Evolutionary conservation across 2,113 vertebrate genomes (phyloP), one percentile per base, ranked within the genome.

Genomic region (Gracilinanus agilis): DNA sequence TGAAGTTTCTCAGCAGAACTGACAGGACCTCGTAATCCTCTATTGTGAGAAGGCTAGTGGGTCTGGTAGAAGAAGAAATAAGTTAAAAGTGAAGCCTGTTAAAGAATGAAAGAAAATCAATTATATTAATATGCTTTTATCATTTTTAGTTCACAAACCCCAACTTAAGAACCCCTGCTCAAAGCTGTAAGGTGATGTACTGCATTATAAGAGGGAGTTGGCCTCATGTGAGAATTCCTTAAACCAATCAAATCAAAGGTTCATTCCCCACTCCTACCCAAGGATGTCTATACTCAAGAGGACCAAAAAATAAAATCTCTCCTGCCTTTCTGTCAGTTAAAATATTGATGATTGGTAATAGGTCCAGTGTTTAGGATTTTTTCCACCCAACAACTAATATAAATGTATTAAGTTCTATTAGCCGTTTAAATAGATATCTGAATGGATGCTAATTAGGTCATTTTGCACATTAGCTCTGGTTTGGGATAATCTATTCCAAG

Each of bases 381-480:
- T 3, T 3, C 3, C 34, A 7, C 67, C 67, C n/a, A 40, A 83
- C 67, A 40, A 83, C 67, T 95, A 96, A 55, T 95, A 94, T 89
- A 44, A 93, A 92, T 94, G 89, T 94, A 49, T 93, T 54, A 96
- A 92, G 95, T 90, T 91, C 91, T 97, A 97, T 96, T 98, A 97
- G 94, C 92, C 92, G 95, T 94, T 93, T 95, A 97, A 97, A 96
- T 96, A 96, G 97, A 98, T 96, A 94, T 95, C 89, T 91, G 96
- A 97, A 96, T 96, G 97, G 96, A 96, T 95, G 95, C 93, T 97
- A 97, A 97, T 97, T 97, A 96, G 95, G 96, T 95, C 95, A 58
- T 96, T 96, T 94, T 96, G 88, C 67, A 40, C 67, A 83, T 83
- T 83, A 83, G 7, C 67, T 92, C 95, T 54, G 88, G 58, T 92